phyloP scores from a whole-genome alignment of 1,140 invertebrate species.

The Pissodes strobi region DNA sequence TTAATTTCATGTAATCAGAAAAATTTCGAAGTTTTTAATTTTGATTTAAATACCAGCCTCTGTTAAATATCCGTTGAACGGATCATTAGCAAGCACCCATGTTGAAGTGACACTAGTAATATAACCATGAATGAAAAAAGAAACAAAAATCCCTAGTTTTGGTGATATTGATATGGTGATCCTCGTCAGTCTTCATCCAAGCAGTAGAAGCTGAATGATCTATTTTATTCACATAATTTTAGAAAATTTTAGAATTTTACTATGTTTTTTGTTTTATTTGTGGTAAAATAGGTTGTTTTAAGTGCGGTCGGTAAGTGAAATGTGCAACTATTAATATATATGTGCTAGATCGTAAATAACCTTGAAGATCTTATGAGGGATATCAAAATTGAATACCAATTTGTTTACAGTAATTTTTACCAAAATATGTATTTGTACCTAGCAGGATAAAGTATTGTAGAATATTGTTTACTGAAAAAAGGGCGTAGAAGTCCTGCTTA shows the following conservation, averaged over 20 bases:
- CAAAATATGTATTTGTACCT: background rate
- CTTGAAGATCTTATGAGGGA: background rate
- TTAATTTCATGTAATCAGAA: too few relatives aligned
- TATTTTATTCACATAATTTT: slow-evolving; percentile 2
- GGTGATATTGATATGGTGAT: too few relatives aligned
- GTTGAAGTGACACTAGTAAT: background rate
- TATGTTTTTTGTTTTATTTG: background rate
- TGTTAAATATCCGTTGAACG: too few relatives aligned
- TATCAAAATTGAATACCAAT: background rate
- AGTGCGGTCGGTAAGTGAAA: background rate
- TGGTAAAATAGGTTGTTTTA: background rate
- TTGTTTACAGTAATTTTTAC: background rate
- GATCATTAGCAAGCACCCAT: background rate
- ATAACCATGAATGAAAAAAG: background rate
- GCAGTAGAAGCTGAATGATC: background rate
- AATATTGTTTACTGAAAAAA: background rate
- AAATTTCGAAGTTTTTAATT: too few relatives aligned
- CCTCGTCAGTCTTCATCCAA: background rate
- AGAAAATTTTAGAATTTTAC: background rate
- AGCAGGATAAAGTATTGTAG: background rate
- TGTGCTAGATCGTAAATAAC: background rate
- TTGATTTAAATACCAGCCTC: too few relatives aligned
- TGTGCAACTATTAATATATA: too few relatives aligned
- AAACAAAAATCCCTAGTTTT: background rate
- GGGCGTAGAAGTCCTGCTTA: background rate